Evolutionary conservation across 2,113 vertebrate genomes (phyloP).

Genomic region (Trachemys scripta): DNA sequence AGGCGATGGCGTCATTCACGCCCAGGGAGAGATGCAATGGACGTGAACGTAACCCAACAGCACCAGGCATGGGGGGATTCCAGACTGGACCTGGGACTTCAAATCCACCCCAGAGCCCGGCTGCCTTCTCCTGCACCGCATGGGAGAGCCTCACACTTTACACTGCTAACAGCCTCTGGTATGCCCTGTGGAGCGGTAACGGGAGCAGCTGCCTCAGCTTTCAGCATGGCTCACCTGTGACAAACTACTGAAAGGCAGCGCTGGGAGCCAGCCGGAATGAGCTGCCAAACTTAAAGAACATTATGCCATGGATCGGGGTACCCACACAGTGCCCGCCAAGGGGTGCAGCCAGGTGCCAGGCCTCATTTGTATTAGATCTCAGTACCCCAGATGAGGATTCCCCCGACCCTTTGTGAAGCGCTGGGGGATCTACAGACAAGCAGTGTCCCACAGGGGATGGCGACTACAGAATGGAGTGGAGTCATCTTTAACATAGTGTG

Average conservation of each 20-base stretch:
- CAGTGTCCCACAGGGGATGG: neutral
- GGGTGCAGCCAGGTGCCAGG: rapidly evolving
- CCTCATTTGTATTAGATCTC: neutral
- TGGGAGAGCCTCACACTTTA: rapidly evolving
- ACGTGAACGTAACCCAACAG: neutral
- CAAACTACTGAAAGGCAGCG: neutral
- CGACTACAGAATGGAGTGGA: neutral
- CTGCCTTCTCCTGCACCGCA: neutral
- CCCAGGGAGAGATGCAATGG: neutral
- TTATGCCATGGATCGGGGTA: neutral
- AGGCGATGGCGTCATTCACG: neutral
- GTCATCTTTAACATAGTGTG: neutral
- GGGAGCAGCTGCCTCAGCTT: neutral
- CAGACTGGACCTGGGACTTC: neutral
- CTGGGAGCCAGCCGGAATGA: neutral
- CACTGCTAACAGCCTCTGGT: too few relatives aligned
- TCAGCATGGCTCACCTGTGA: neutral
- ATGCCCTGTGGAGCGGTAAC: neutral
- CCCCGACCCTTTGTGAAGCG: neutral
- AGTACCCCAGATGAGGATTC: neutral
- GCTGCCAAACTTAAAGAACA: neutral
- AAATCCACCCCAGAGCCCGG: neutral
- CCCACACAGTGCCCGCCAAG: neutral
- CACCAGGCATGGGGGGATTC: neutral
- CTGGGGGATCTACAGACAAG: neutral